Conservation (phyloP, 2,113 vertebrate species). For the Oceanodroma tethys region DNA sequence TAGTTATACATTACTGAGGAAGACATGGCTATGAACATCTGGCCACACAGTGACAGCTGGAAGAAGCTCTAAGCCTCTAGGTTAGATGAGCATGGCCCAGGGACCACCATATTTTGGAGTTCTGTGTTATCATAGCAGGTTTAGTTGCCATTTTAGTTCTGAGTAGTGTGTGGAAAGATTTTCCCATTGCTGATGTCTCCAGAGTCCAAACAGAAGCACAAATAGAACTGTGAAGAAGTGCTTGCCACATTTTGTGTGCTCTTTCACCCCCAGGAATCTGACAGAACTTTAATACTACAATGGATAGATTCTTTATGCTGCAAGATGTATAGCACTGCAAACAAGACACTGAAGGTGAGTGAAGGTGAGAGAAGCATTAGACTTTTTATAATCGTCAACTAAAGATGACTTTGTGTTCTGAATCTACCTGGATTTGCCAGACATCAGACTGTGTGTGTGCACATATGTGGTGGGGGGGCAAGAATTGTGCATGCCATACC, state of each 20-base stretch:
- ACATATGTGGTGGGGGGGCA: not conserved
- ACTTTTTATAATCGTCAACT: not conserved
- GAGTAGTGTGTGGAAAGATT: not conserved
- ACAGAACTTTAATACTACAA: not conserved
- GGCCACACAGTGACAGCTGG: not conserved
- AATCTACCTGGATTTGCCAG: not conserved
- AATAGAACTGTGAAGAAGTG: not conserved
- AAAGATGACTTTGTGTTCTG: not conserved
- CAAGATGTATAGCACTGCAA: not conserved
- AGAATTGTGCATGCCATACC: not conserved
- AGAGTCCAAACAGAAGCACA: not conserved
- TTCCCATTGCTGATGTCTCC: not conserved
- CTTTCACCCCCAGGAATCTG: not conserved
- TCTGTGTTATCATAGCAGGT: not conserved
- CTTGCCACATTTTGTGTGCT: not conserved
- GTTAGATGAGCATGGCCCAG: not conserved
- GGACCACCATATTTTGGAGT: not conserved
- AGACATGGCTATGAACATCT: not conserved
- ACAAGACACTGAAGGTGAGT: not conserved
- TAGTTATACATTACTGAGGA: not conserved
- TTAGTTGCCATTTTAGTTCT: not conserved
- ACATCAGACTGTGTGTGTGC: no score
- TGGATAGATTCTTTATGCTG: not conserved
- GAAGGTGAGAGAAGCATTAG: not conserved
- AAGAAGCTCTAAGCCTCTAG: not conserved